A percentile compares a stretch with the other conserved stretches of the same genome.
Conservation (phyloP, 2,113 vertebrate species). For the Ariopsis seemanni region DNA sequence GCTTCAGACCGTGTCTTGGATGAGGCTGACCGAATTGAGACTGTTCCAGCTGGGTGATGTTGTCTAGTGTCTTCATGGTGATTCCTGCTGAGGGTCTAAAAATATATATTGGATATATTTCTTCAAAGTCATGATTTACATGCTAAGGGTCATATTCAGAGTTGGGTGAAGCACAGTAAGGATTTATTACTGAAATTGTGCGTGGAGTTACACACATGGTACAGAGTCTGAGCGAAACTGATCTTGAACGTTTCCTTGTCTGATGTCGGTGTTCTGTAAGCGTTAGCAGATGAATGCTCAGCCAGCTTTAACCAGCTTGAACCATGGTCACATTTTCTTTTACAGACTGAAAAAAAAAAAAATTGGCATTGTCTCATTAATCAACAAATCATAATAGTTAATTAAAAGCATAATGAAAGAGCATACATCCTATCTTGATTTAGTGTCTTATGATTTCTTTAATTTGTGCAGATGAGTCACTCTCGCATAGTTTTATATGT, state of each 20-base stretch:
- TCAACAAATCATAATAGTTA: neutral
- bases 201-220: neutral
- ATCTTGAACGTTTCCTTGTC: neutral
- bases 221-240: neutral
- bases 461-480: neutral
- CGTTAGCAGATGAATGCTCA: neutral
- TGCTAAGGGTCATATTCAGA: neutral
- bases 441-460: neutral
- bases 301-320: neutral
- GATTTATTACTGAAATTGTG: neutral
- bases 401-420: neutral
- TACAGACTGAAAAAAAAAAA: neutral
- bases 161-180: neutral
- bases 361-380: neutral
- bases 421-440: neutral
- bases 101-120: neutral
- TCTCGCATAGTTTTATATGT: no score
- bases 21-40: neutral
- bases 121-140: neutral
- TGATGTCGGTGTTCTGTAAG: neutral
- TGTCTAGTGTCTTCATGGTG: neutral
- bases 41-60: neutral
- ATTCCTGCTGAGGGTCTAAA: neutral
- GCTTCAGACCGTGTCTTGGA: slow-evolving; percentile 26
- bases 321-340: neutral